A percentile compares a stretch with the other conserved stretches of the same genome.
phyloP scores from a whole-genome alignment of 1,140 invertebrate genomes.

The Agrypnia vestita region DNA sequence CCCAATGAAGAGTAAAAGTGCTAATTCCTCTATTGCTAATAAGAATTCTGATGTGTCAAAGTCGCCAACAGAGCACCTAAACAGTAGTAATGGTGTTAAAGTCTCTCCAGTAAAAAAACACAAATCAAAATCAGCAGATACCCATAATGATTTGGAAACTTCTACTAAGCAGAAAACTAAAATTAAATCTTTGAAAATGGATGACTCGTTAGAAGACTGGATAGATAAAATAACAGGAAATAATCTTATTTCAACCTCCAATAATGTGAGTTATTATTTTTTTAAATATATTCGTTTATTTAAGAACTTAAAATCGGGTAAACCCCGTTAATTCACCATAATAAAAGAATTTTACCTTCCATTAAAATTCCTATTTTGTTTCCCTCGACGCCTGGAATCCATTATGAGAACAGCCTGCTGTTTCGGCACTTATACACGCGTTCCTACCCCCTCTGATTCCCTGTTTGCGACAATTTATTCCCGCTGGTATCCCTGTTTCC shows the following conservation, averaged over 20 bases:
- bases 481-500: no score
- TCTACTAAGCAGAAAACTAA: slow-evolving; percentile 36
- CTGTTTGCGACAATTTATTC: no score
- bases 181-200: slow-evolving; percentile 54
- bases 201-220: slow-evolving; percentile 45
- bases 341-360: no score
- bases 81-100: slow-evolving; percentile 1
- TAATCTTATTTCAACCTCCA: slow-evolving; percentile 4
- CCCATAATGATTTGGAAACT: slow-evolving; percentile 6
- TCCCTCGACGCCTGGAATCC: no score
- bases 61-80: not conserved
- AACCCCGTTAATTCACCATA: no score
- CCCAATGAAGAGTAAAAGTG: slow-evolving; percentile 20
- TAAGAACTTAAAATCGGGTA: no score
- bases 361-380: no score
- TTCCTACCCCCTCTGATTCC: no score
- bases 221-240: slow-evolving; percentile 45
- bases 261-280: slow-evolving; percentile 14
- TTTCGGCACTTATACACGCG: no score
- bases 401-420: no score
- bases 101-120: slow-evolving; percentile 6
- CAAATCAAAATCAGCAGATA: not conserved
- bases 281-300: no score
- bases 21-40: not conserved
- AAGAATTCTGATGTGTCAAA: not conserved